Evolutionary conservation across 2,888 invertebrate genomes (phyloP).

Genomic region (Venusia cambrica): DNA sequence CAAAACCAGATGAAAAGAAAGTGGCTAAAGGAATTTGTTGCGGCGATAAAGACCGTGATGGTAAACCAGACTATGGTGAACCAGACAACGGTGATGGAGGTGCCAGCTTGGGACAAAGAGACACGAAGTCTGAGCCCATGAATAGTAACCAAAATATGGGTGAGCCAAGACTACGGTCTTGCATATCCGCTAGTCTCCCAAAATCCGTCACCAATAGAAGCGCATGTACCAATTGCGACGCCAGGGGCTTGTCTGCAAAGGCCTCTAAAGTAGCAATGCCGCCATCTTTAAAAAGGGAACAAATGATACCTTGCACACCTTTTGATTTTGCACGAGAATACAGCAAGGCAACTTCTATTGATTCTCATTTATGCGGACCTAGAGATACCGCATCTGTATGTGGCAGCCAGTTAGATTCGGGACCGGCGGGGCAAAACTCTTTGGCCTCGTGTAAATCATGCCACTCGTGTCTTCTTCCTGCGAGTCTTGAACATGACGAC

Average conservation of each 20-base stretch:
- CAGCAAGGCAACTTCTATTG: constrained; percentile 6
- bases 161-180: constrained; percentile 19
- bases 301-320: constrained; percentile 4
- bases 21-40: constrained; percentile 2
- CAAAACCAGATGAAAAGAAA: not conserved
- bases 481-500: too few relatives aligned
- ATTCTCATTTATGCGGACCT: constrained; percentile 11
- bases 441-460: constrained; percentile 8
- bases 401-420: constrained; percentile 10
- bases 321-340: too few relatives aligned
- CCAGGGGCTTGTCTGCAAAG: constrained; percentile 5
- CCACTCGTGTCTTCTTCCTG: too few relatives aligned
- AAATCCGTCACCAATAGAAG: constrained; percentile 13
- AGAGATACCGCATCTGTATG: constrained; percentile 8
- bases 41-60: constrained; percentile 1
- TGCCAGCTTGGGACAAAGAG: constrained; percentile 3
- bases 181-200: constrained; percentile 18
- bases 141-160: constrained; percentile 14
- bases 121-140: constrained; percentile 20
- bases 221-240: constrained; percentile 7
- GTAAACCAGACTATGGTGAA: constrained; percentile 8
- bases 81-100: constrained; percentile 12
- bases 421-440: constrained; percentile 3
- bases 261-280: constrained; percentile 9
- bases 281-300: not conserved